phyloP scores from a whole-genome alignment of 2,888 invertebrate genomes.

The Desoria tigrina region DNA sequence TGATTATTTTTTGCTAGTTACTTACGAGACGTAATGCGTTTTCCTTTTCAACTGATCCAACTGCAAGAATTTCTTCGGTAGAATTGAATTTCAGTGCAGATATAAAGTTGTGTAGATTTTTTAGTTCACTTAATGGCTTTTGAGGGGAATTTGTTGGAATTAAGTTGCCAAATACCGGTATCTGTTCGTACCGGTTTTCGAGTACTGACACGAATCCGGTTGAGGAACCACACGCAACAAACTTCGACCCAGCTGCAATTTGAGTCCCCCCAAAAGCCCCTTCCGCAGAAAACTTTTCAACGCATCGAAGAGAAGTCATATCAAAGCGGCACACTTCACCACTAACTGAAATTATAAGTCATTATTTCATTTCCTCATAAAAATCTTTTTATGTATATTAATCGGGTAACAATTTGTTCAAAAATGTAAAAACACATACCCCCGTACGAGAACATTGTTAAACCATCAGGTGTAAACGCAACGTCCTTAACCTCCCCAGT shows the following conservation, averaged over 20 bases:
- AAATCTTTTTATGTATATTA: background rate
- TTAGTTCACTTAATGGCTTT: constrained; percentile 59
- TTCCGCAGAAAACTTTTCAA: constrained; percentile 78
- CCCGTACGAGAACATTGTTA: constrained; percentile 72
- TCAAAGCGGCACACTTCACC: constrained; percentile 83
- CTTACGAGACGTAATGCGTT: constrained; percentile 73
- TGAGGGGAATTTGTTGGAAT: background rate
- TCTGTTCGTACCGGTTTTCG: constrained; percentile 61
- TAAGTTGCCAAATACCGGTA: background rate
- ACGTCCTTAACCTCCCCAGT: constrained; percentile 70
- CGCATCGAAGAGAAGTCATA: constrained; percentile 67
- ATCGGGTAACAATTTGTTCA: constrained; percentile 2
- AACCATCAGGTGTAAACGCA: constrained; percentile 71
- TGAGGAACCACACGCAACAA: constrained; percentile 81
- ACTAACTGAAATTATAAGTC: constrained; percentile 58
- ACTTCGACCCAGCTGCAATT: constrained; percentile 70
- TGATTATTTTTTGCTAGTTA: constrained; percentile 12
- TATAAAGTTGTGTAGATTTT: constrained; percentile 79
- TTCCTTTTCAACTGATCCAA: constrained; percentile 69
- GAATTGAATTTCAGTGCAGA: constrained; percentile 76
- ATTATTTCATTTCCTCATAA: background rate
- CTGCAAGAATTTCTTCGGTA: constrained; percentile 75
- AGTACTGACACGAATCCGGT: constrained; percentile 93
- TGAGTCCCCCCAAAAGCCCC: constrained; percentile 78
- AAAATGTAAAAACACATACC: constrained; percentile 60